phyloP scores from a whole-genome alignment of 2,113 vertebrate species.

The Hiodon alosoides region DNA sequence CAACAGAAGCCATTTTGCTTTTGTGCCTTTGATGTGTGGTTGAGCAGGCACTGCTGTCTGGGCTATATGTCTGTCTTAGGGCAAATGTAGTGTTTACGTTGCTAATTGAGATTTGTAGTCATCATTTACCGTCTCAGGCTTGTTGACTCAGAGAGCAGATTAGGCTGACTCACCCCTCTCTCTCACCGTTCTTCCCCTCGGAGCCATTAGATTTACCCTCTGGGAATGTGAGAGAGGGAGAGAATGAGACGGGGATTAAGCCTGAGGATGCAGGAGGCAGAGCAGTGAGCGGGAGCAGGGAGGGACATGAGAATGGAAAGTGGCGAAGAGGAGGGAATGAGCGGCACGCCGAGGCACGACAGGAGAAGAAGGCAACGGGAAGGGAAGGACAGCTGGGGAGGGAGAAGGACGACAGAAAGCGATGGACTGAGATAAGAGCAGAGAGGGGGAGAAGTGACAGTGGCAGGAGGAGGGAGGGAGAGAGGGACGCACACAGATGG shows the following conservation, averaged over 20 bases:
- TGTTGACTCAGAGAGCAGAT: slow-evolving; percentile 18
- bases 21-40: not conserved
- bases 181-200: slow-evolving; percentile 46
- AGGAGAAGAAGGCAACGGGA: not conserved
- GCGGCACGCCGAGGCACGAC: slow-evolving; percentile 7
- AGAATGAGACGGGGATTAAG: not conserved
- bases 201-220: slow-evolving; percentile 35
- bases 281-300: not conserved
- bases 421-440: slow-evolving; percentile 38
- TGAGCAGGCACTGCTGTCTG: slow-evolving; percentile 14
- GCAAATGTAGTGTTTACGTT: slow-evolving; percentile 30
- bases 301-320: not conserved
- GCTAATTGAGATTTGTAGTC: slow-evolving; percentile 33
- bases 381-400: slow-evolving; percentile 16
- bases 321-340: slow-evolving; percentile 11
- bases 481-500: slow-evolving; percentile 37
- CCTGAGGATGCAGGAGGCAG: slow-evolving; percentile 15
- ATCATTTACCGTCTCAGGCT: slow-evolving; percentile 40
- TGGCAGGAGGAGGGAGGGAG: slow-evolving; percentile 19
- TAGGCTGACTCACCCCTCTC: slow-evolving; percentile 51
- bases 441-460: not conserved
- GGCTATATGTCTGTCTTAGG: slow-evolving; percentile 33
- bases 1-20: not conserved
- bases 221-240: slow-evolving; percentile 29
- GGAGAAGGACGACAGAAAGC: slow-evolving; percentile 17